phyloP scores from a whole-genome alignment of 2,888 invertebrate genomes.

The Drosophila histrio region DNA sequence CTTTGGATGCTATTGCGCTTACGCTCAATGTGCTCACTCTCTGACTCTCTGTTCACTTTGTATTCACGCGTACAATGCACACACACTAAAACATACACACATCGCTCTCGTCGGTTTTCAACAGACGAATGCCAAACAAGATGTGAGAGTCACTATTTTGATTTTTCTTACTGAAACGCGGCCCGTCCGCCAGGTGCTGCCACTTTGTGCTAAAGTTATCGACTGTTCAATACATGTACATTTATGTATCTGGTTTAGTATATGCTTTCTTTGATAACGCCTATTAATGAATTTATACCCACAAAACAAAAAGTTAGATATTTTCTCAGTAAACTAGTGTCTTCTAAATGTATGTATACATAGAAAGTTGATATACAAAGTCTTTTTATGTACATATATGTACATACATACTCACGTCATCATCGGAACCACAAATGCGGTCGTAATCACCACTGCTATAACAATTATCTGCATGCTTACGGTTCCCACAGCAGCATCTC shows the following conservation, averaged over 20 bases:
- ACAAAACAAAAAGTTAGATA: neutral
- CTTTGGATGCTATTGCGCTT: constrained; percentile 44
- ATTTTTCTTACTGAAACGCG: neutral
- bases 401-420: constrained; percentile 46
- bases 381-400: neutral
- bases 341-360: neutral
- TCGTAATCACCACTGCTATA: constrained; percentile 23
- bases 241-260: neutral
- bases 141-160: neutral
- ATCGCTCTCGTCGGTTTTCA: neutral
- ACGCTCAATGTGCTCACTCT: constrained; percentile 19
- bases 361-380: neutral
- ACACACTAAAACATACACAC: neutral
- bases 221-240: constrained; percentile 19
- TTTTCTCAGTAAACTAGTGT: neutral
- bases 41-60: neutral
- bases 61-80: neutral
- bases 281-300: neutral
- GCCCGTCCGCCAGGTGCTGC: constrained; percentile 13
- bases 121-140: neutral
- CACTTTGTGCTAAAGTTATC: constrained; percentile 31
- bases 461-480: constrained; percentile 25
- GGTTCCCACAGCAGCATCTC: constrained; percentile 55
- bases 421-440: constrained; percentile 8
- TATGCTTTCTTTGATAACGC: constrained; percentile 19